A percentile compares a stretch with the other conserved stretches of the same genome.
phyloP scores from a whole-genome alignment of 2,113 vertebrate genomes.

The Notarius quadriscutis region DNA sequence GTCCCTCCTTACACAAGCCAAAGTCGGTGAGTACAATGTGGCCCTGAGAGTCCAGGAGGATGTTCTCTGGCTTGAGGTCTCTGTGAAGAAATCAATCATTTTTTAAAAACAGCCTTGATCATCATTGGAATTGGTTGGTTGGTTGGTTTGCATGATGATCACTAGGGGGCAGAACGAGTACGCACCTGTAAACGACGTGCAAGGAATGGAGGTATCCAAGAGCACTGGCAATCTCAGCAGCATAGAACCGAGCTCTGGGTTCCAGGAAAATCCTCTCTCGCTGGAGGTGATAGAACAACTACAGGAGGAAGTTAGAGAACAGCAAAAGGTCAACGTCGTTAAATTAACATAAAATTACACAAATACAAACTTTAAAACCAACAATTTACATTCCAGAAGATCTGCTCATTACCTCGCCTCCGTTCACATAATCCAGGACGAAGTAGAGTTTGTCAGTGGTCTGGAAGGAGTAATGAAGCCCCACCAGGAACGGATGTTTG shows the following conservation, averaged over 20 bases:
- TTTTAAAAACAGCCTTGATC: not conserved
- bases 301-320: not conserved
- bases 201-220: conserved; percentile 80
- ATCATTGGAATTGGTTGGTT: not conserved
- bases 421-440: conserved; percentile 80
- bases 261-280: conserved; percentile 79
- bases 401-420: conserved; percentile 70
- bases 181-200: conserved; percentile 79
- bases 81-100: conserved; percentile 53
- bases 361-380: not conserved
- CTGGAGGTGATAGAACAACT: conserved; percentile 83
- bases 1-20: conserved; percentile 78
- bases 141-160: conserved; percentile 24
- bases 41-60: conserved; percentile 76
- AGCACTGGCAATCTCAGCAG: conserved; percentile 79
- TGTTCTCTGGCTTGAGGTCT: conserved; percentile 82
- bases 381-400: not conserved
- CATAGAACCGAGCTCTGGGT: conserved; percentile 77
- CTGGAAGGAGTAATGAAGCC: conserved; percentile 81
- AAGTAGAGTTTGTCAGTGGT: conserved; percentile 82
- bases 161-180: conserved; percentile 54
- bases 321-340: not conserved
- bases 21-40: conserved; percentile 82
- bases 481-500: conserved; percentile 80
- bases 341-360: too few species aligned